Evolutionary conservation across 2,113 vertebrate species (phyloP), one percentile per base, ranked within the genome.

Genomic region (Ophthalmolycus amberensis): DNA sequence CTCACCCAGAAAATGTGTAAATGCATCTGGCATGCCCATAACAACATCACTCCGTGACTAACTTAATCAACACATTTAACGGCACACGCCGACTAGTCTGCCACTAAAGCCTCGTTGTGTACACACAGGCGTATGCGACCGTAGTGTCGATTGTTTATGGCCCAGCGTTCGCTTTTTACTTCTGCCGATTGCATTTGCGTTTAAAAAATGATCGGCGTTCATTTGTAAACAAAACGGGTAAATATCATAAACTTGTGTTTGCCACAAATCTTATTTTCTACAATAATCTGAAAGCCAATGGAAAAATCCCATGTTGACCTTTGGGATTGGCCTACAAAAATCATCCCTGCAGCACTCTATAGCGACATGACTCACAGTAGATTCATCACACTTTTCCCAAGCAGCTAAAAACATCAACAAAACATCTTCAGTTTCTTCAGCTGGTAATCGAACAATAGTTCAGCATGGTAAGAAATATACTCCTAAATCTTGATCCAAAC

Each of bases 371-470:
- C 56, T 59, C 56, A 56, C 9, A 27, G n/a, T n/a, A 58, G 54
- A 58, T 27, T 25, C 1, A 58, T 27, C 54, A 58, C 54, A 58
- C 54, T 58, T 58, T 27, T 58, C n/a, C 54, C 10, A 14, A 58
- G 54, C 54, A 58, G 54, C n/a, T 12, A 27, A 58, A 56, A 27
- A 58, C n/a, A 58, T 58, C 5, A 27, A 58, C 54, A 58, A 58
- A 58, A 58, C 25, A 58, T 58, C 54, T 27, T 58, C 54, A 27
- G 25, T n/a, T 58, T 58, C 54, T 58, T 58, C 54, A 58, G 54
- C 54, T 27, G 25, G n/a, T 14, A 58, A 54, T n/a, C 50, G 5
- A n/a, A 54, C 22, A 20, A 54, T 54, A 54, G n/a, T 54, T 27
- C 1, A 27, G n/a, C 22, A 25, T 56, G 52, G n/a, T 25, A 25